These are phyloP conservation scores for Coelopa frigida DNA, from an alignment of 1,140 invertebrate species.

Conservation along the genomic window DNA sequence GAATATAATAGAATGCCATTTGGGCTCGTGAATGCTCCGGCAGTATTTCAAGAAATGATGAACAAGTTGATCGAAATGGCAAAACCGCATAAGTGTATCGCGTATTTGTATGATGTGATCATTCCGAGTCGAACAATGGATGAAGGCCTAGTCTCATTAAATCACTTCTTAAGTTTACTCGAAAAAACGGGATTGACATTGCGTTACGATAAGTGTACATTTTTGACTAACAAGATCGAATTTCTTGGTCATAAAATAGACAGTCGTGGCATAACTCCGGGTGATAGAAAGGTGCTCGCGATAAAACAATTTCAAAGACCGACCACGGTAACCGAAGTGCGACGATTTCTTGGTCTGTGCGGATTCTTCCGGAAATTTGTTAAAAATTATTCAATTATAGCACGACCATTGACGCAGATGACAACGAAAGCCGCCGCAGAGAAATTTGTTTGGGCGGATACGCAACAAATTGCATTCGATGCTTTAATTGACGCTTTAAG, in stretches of 20 bases:
- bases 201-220: constrained; percentile 8
- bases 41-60: constrained; percentile 46
- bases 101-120: constrained; percentile 28
- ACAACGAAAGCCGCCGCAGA: not conserved
- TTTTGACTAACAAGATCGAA: not conserved
- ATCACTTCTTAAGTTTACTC: constrained; percentile 3
- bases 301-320: constrained; percentile 1
- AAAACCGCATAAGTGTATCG: constrained; percentile 5
- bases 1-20: constrained; percentile 25
- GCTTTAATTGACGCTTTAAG: constrained; percentile 12
- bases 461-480: constrained; percentile 9
- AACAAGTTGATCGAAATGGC: constrained; percentile 10
- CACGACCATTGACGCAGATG: constrained; percentile 34
- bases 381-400: constrained; percentile 37
- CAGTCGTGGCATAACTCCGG: constrained; percentile 5
- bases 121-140: constrained; percentile 17
- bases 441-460: not conserved
- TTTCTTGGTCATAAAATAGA: constrained; percentile 22
- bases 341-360: not conserved
- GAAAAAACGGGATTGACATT: constrained; percentile 3
- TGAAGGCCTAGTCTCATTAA: constrained; percentile 8
- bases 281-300: not conserved
- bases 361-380: constrained; percentile 42
- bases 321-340: not conserved
- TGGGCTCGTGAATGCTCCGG: constrained; percentile 23